Conservation (phyloP, 2,888 invertebrate genomes). For the Aphidius colemani region DNA sequence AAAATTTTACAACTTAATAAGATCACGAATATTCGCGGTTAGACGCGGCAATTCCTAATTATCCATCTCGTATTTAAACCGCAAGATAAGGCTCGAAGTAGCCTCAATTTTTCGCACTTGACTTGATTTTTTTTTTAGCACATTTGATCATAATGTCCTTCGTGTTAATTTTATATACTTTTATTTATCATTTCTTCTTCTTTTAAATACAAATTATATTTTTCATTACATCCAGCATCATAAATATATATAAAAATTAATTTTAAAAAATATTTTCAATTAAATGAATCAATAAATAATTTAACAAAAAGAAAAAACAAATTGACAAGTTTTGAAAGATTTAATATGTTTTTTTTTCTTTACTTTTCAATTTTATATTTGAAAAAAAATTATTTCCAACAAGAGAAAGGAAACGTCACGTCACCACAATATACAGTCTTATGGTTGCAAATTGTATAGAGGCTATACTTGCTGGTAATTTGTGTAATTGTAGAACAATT, state of each 20-base stretch:
- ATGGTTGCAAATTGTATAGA: slow-evolving; percentile 27
- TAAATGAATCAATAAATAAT: no score
- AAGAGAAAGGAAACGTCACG: slow-evolving; percentile 20
- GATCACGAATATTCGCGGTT: slow-evolving; percentile 59
- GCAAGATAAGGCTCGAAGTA: slow-evolving; percentile 24
- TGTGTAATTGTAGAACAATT: slow-evolving; percentile 57
- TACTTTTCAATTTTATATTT: no score
- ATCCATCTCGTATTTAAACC: slow-evolving; percentile 16
- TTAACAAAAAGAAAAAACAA: no score
- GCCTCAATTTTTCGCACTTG: slow-evolving; percentile 23
- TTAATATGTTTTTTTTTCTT: no score
- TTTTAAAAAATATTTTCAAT: no score
- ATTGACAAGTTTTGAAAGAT: no score
- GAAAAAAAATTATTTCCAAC: background rate
- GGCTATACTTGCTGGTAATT: slow-evolving; percentile 53
- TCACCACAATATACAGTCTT: slow-evolving; percentile 9
- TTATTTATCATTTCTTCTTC: no score
- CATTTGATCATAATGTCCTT: slow-evolving; percentile 18
- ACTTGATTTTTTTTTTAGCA: slow-evolving; percentile 20
- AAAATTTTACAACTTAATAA: slow-evolving; percentile 46
- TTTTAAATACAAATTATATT: no score
- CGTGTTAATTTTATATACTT: background rate
- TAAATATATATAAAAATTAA: no score
- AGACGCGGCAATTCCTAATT: slow-evolving; percentile 35
- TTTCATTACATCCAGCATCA: no score